Base-by-base conservation (phyloP, 2,888 invertebrate genomes). In the Apoda limacodes region DNA sequence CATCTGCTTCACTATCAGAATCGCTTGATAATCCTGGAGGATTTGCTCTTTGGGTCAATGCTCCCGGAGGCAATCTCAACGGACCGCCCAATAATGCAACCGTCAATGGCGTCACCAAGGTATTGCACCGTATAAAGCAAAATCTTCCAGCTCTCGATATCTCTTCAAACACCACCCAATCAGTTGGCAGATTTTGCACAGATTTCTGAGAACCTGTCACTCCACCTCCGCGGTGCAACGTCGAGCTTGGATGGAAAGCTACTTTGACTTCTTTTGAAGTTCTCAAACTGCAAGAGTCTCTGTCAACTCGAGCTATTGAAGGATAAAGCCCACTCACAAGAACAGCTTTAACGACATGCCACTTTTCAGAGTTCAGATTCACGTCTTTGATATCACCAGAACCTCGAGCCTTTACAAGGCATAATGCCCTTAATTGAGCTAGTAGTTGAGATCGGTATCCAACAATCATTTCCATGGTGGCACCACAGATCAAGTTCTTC, bases 291-390 rank as follows among this genome's bases (percentile, higher is more conserved):
- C 70, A 62, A 13, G 84, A 82, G 12, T 85, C 83, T 9, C 88
- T 69, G 56, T 90, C 89, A 1, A 90, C 85, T 11, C 88, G 82
- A 10, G 92, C 90, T 23, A 98, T 66, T 47, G 93, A 92, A 0
- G 98, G 98, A 68, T 97, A 98, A 35, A 93, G 82, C 0, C 98
- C 97, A 3, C 92, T 91, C 13, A 89, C 87, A 17, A 98, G 75
- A 2, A 93, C 93, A 1, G 93, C 92, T 58, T 97, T 97, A 0
- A 98, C 89, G 31, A 97, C 86, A 7, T 93, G 89, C 94, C 94
- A 95, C 55, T 90, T 89, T 48, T 91, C 88, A 0, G 92, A 89
- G 70, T 95, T 90, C 1, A 83, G 64, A 68, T 97, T 97, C 20
- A 94, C 82, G 52, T 92, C 91, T 43, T 89, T 80, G 37, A 93